Evolutionary conservation across 2,888 invertebrate species (phyloP), one percentile per base, ranked within the genome.

Genomic region (Yponomeuta plumbellus): DNA sequence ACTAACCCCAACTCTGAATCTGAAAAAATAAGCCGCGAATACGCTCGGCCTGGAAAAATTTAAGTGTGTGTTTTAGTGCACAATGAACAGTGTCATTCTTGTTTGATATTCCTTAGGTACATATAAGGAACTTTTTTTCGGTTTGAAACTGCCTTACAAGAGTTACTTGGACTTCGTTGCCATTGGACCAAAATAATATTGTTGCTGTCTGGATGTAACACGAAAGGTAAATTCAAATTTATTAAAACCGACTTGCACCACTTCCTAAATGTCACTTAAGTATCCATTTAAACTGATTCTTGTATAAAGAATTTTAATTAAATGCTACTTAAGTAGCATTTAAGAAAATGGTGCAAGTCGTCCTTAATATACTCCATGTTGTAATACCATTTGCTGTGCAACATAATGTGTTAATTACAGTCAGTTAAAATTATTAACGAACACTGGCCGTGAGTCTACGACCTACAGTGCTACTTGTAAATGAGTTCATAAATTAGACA

Each of bases 1-100:
- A 73, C 68, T 71, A 70, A 69, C 68, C 66, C 66, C 69, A 73
- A 23, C n/a, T 26, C n/a, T 65, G 69, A 68, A 68, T 68, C 68
- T 68, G 63, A 72, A 59, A 59, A 21, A 13, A 34, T 2, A 13
- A 61, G 68, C 75, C 83, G 83, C 74, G 76, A 80, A 80, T 76
- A 76, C 73, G 75, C 71, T 74, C 80, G 80, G 76, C 13, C 22
- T 20, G 58, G 8, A 58, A 57, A 58, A 34, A 4, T 22, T 11
- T 6, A 59, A 62, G 62, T 62, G 62, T 10, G 34, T 62, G 62
- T 26, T 17, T 20, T 26, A 39, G 39, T 62, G 59, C 22, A 17
- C 1, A 17, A 17, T 52, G 2, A 17, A 17, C 10, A 8, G 17
- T 62, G 62, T 39, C 20, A 20, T 62, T 62, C n/a, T 13, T 39